These are phyloP conservation scores for Stictocephala bisonia DNA, from an alignment of 2,888 invertebrate genomes.

Conservation along the genomic window DNA sequence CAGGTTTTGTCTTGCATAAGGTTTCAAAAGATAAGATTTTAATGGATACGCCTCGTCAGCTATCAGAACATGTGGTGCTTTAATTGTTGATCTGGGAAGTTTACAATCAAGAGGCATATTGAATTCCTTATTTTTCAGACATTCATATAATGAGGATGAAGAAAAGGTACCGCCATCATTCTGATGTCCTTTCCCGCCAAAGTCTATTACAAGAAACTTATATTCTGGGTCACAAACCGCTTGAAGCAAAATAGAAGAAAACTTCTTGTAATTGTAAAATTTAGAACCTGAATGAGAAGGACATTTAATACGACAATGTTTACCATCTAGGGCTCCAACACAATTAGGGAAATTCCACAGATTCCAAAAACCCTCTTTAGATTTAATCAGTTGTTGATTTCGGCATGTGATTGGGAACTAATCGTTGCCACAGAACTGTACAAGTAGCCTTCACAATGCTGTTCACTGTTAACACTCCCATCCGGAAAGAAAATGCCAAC, in stretches of 20 bases:
- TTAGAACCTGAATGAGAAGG: conserved; percentile 13
- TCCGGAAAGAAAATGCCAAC: not conserved
- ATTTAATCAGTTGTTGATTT: not conserved
- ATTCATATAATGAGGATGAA: not conserved
- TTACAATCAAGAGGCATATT: not conserved
- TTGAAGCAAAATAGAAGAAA: conserved; percentile 24
- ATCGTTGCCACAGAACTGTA: not conserved
- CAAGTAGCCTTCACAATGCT: not conserved
- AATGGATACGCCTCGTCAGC: conserved; percentile 25
- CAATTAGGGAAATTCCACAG: conserved; percentile 22
- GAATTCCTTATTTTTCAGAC: conserved; percentile 9
- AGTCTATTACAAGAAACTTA: conserved; percentile 12
- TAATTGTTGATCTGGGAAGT: conserved; percentile 4
- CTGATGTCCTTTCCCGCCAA: not conserved
- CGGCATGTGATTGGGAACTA: not conserved
- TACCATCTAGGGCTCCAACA: conserved; percentile 4
- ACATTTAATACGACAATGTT: conserved; percentile 11
- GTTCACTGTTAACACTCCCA: not conserved
- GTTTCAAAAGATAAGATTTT: conserved; percentile 27
- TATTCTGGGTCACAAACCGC: conserved; percentile 22
- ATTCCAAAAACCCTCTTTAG: not conserved
- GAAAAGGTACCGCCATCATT: conserved; percentile 20
- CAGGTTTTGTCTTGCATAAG: conserved; percentile 1
- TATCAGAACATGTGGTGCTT: not conserved
- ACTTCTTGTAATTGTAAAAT: conserved; percentile 18